Base-by-base conservation (phyloP, 2,113 vertebrate genomes). In the Bucco capensis region DNA sequence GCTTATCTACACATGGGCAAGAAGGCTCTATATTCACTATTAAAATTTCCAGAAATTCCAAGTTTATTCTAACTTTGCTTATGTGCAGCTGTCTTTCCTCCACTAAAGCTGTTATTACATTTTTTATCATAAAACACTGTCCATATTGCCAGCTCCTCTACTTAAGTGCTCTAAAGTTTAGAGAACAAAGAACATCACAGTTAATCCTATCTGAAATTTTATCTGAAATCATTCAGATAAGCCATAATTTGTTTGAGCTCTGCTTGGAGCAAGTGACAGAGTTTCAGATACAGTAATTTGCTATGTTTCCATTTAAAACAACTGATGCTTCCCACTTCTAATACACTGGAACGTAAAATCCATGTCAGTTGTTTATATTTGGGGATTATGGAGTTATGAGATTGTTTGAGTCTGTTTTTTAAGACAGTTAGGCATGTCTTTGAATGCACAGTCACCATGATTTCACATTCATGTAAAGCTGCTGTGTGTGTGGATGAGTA, bases 141-240 rank as follows among this genome's bases (percentile, higher is more conserved):
- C 89, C 60, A 37, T 91, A 92, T 93, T 95, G 95, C 96, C 95
- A 97, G 81, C 89, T 89, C 77, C 90, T 95, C 79, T 96, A 70
- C 56, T 87, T 77, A 96, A 95, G 78, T 83, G 85, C 95, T 94
- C 87, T 69, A 35, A 91, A 96, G 87, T 96, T 95, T 83, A 93
- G 89, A 94, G 86, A 96, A 95, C 93, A 97, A 92, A 96, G 95
- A 96, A 92, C 70, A 95, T 72, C 49, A 86, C 56, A 92, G 86
- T 86, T 69, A 89, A 96, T 92, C 92, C 89, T 71, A 67, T 88
- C 91, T 4, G 13, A 97, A 97, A 94, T 89, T 97, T 96, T 93
- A 96, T 96, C 96, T 95, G 92, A 95, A 96, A 94, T 96, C 86
- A 70, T 82, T 96, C 94, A 92, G 97, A 96, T 96, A 96, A 94